Conservation (phyloP, 2,797 vertebrate genomes). For the Amazona finschi region DNA sequence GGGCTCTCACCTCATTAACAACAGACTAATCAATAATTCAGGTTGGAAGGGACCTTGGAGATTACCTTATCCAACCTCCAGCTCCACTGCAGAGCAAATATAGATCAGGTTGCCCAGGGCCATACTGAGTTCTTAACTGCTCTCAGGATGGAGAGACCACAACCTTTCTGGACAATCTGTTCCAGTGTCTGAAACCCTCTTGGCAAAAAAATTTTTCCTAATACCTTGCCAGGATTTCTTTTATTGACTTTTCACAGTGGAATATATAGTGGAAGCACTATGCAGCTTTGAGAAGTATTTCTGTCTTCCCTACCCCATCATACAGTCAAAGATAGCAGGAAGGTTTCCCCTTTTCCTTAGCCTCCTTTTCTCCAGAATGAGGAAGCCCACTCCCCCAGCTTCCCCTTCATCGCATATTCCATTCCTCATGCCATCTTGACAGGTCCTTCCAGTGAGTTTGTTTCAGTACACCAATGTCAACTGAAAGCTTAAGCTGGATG, state of each 20-base stretch:
- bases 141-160: background rate
- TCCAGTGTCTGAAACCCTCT: background rate
- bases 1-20: background rate
- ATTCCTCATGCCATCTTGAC: background rate
- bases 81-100: background rate
- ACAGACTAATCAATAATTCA: background rate
- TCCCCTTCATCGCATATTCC: background rate
- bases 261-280: background rate
- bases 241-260: background rate
- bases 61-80: background rate
- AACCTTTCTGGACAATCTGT: background rate
- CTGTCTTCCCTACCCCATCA: background rate
- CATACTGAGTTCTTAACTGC: background rate
- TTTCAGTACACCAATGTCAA: background rate
- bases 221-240: background rate
- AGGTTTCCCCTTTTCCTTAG: background rate
- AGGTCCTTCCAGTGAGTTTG: background rate
- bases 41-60: background rate
- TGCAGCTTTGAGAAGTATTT: background rate
- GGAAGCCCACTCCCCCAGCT: background rate
- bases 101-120: background rate
- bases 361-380: background rate
- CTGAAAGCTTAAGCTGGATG: background rate
- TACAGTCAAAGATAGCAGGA: background rate
- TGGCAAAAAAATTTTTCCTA: background rate